These are phyloP conservation scores for Tipula lateralis DNA, from an alignment of 2,888 invertebrate genomes.

Conservation along the genomic window DNA sequence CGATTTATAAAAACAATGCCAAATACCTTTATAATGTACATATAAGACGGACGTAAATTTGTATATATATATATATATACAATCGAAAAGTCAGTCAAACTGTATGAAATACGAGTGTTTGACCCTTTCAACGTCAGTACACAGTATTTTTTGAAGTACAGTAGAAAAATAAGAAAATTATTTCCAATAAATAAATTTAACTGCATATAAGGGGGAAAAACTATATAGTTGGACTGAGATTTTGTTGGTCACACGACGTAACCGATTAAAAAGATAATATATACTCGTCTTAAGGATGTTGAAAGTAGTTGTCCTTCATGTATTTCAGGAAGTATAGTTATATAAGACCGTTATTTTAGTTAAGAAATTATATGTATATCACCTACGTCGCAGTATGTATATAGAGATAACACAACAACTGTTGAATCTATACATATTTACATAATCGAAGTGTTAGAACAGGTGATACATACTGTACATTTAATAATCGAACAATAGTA, in stretches of 20 bases:
- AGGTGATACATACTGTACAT: background rate
- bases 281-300: too few species aligned
- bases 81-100: slow-evolving; percentile 19
- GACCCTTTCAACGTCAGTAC: slow-evolving; percentile 13
- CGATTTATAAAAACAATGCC: background rate
- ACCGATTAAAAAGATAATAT: background rate
- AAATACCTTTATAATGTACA: background rate
- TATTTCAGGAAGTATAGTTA: background rate
- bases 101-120: background rate
- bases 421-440: background rate
- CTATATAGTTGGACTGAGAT: background rate
- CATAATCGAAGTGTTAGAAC: background rate
- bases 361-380: background rate
- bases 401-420: slow-evolving; percentile 11
- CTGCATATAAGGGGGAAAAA: background rate
- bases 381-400: background rate
- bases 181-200: background rate
- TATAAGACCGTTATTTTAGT: background rate
- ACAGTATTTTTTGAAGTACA: background rate
- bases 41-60: background rate
- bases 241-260: slow-evolving; percentile 12
- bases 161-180: background rate
- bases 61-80: too few species aligned
- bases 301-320: background rate
- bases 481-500: background rate